phyloP scores from a whole-genome alignment of 2,797 vertebrate genomes.

The Acanthurus tractus region DNA sequence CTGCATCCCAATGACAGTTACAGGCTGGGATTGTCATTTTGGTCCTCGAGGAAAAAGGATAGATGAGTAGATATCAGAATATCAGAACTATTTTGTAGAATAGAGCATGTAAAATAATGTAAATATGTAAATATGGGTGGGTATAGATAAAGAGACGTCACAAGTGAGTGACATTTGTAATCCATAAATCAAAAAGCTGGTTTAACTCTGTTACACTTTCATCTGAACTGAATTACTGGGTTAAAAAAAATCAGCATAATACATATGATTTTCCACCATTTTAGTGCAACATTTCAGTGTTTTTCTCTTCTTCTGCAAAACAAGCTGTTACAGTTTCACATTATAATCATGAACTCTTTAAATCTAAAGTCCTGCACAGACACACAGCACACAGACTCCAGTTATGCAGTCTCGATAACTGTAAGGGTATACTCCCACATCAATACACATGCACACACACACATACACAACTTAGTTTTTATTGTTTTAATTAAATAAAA shows the following conservation, averaged over 20 bases:
- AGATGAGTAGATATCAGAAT: slow-evolving; percentile 17
- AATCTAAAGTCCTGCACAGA: not conserved
- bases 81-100: slow-evolving; percentile 63
- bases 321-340: slow-evolving; percentile 9
- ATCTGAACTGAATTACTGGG: slow-evolving; percentile 15
- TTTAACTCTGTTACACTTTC: slow-evolving; percentile 1
- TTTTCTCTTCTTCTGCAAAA: slow-evolving; percentile 13
- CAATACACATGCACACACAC: slow-evolving; percentile 1
- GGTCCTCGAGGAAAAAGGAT: slow-evolving; percentile 6
- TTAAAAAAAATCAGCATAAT: not conserved
- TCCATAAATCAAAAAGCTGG: not conserved
- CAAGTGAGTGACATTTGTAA: slow-evolving; percentile 19
- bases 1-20: slow-evolving; percentile 10
- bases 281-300: slow-evolving; percentile 28
- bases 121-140: slow-evolving; percentile 76
- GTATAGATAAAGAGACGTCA: slow-evolving; percentile 31
- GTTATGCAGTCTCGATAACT: slow-evolving; percentile 27
- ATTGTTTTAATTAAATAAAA: slow-evolving; percentile 54
- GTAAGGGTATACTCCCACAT: slow-evolving; percentile 2
- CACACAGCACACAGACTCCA: slow-evolving; percentile 7
- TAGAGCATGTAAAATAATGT: slow-evolving; percentile 71
- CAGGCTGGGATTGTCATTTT: slow-evolving; percentile 13
- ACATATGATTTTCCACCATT: slow-evolving; percentile 10
- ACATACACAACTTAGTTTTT: not conserved
- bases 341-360: slow-evolving; percentile 17